phyloP scores from a whole-genome alignment of 2,888 invertebrate genomes.

The Tipula lateralis region DNA sequence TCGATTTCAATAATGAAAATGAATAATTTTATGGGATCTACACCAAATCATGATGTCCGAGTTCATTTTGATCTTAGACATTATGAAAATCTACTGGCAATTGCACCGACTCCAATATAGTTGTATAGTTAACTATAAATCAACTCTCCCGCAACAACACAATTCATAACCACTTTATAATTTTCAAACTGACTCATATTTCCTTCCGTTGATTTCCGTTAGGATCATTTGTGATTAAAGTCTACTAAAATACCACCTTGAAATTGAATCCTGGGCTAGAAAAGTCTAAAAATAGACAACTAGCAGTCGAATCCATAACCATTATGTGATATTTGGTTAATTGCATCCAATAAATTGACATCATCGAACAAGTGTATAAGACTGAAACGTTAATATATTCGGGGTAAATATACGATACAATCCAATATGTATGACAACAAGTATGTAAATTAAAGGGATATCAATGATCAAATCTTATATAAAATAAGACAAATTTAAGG shows the following conservation, averaged over 20 bases:
- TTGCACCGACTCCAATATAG: no score
- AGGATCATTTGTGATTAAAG: neutral
- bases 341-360: neutral
- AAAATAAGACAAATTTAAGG: constrained; percentile 25
- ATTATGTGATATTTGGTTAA: neutral
- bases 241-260: neutral
- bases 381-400: neutral
- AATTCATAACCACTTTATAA: neutral
- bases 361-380: neutral
- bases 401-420: neutral
- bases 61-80: no score
- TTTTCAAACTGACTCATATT: neutral
- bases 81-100: no score
- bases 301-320: neutral
- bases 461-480: neutral
- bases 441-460: neutral
- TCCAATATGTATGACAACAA: neutral
- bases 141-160: neutral
- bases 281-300: neutral
- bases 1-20: no score
- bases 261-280: neutral
- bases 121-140: no score
- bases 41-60: no score
- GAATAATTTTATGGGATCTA: no score
- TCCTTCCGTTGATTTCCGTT: neutral